Conservation (phyloP, 2,797 vertebrate genomes). For the Amblyopsis hoosieri region DNA sequence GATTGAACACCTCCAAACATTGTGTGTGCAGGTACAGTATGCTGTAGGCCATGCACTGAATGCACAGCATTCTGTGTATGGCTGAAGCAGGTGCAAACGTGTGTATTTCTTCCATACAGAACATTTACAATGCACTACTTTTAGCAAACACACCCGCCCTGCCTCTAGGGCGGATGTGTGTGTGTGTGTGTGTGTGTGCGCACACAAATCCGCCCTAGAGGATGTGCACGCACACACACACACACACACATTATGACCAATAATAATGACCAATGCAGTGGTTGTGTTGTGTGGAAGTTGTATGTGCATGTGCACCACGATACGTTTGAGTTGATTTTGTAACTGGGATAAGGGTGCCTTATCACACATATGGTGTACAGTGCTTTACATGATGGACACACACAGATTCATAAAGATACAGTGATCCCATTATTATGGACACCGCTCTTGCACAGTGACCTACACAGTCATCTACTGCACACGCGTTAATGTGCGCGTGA, state of each 20-base stretch:
- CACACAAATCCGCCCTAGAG: slow-evolving; percentile 21
- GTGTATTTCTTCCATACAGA: slow-evolving; percentile 35
- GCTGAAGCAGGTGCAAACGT: slow-evolving; percentile 69
- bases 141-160: too few relatives aligned
- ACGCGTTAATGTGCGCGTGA: too few relatives aligned
- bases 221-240: slow-evolving; percentile 17
- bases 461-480: slow-evolving; percentile 18
- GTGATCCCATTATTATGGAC: slow-evolving; percentile 28
- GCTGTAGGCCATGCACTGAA: slow-evolving; percentile 57
- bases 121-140: too few relatives aligned
- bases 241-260: slow-evolving; percentile 21
- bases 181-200: slow-evolving; percentile 43
- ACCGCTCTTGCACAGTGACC: slow-evolving; percentile 48
- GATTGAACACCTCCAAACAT: background rate
- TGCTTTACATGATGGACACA: background rate
- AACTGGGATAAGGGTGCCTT: too few relatives aligned
- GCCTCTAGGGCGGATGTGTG: too few relatives aligned
- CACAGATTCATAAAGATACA: too few relatives aligned
- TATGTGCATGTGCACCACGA: too few relatives aligned
- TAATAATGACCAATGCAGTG: slow-evolving; percentile 38
- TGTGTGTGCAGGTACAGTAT: slow-evolving; percentile 25
- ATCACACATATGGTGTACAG: slow-evolving; percentile 6
- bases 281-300: slow-evolving; percentile 20
- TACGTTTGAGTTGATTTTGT: slow-evolving; percentile 12
- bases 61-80: slow-evolving; percentile 56